phyloP scores from a whole-genome alignment of 2,113 vertebrate species.

The Laticauda laticaudata region DNA sequence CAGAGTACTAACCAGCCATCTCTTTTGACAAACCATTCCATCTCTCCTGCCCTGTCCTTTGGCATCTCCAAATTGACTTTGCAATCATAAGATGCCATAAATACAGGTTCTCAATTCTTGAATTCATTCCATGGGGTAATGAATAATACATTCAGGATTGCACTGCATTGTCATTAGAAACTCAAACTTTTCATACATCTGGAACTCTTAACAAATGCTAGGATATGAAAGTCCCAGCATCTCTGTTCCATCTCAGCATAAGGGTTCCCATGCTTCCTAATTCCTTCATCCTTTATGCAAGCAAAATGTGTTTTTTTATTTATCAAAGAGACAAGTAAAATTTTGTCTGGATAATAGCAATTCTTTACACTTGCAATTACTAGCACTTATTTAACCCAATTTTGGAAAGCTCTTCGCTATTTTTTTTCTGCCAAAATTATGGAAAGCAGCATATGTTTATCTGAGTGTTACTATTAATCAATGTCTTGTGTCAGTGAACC shows the following conservation, averaged over 20 bases:
- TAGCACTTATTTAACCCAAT: background rate
- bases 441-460: background rate
- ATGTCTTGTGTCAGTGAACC: constrained; percentile 5
- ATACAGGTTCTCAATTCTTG: background rate
- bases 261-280: background rate
- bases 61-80: background rate
- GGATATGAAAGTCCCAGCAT: background rate
- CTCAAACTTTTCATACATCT: background rate
- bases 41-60: background rate
- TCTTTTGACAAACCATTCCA: background rate
- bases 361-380: background rate
- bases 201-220: background rate
- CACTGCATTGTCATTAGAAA: background rate
- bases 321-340: background rate
- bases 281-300: background rate
- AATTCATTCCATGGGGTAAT: background rate
- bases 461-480: constrained; percentile 11
- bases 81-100: background rate
- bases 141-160: background rate
- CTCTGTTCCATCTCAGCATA: background rate
- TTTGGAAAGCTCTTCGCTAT: background rate
- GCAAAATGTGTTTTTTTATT: background rate
- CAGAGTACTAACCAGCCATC: background rate
- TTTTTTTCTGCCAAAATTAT: background rate
- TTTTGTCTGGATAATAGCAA: background rate